Conservation (phyloP, 2,113 vertebrate genomes). For the Lepidothrix coronata region DNA sequence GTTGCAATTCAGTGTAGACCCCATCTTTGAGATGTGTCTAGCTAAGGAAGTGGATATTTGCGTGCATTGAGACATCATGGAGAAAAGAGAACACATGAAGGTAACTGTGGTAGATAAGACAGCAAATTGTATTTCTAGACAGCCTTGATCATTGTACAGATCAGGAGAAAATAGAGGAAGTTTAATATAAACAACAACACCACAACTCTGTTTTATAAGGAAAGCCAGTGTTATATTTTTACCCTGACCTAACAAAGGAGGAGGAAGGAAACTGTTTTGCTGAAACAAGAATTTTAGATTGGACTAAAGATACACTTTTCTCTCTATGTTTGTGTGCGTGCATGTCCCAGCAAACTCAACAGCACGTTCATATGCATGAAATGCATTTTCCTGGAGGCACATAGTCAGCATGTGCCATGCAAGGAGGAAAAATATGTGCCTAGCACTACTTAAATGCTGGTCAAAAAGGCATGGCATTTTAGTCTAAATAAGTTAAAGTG, state of each 20-base stretch:
- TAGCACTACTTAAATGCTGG: neutral
- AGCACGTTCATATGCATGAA: constrained; percentile 5
- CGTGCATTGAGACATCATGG: neutral
- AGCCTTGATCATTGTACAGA: neutral
- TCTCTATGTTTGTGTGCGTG: neutral
- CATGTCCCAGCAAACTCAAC: neutral
- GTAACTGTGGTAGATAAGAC: neutral
- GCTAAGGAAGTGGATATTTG: neutral
- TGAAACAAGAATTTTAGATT: constrained; percentile 21
- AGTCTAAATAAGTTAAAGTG: neutral
- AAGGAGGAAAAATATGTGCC: neutral
- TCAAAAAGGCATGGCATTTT: neutral
- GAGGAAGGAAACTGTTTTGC: constrained; percentile 60
- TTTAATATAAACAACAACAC: constrained; percentile 21
- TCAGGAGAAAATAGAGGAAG: constrained; percentile 35
- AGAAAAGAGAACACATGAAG: neutral
- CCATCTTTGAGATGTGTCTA: neutral
- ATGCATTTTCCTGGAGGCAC: constrained; percentile 34
- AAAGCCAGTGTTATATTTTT: constrained; percentile 45
- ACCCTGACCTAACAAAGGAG: constrained; percentile 44
- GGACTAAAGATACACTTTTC: constrained; percentile 8
- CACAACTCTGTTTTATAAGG: constrained; percentile 18
- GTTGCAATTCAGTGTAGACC: neutral
- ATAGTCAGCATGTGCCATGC: neutral
- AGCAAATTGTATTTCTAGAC: neutral